Evolutionary conservation across 2,113 vertebrate species (phyloP).

Genomic region (Erpornis zantholeuca): DNA sequence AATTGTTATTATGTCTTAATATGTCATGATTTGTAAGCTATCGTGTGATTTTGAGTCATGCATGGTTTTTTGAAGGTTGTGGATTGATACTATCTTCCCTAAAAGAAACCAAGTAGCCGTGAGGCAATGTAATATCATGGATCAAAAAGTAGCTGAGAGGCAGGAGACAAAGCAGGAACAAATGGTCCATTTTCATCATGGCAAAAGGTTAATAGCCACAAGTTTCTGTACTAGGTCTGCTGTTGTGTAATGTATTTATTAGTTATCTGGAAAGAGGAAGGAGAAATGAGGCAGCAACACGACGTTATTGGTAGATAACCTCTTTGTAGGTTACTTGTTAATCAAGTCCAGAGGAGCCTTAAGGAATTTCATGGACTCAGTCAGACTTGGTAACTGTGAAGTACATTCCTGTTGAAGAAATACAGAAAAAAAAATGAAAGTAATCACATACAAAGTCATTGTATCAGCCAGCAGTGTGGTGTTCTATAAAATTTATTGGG

Average conservation of each 20-base stretch:
- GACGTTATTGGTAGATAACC: background rate
- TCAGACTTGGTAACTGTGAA: background rate
- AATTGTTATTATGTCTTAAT: background rate
- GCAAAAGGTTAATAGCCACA: conserved; percentile 53
- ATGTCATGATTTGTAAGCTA: conserved; percentile 30
- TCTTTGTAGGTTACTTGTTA: conserved; percentile 13
- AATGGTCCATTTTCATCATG: conserved; percentile 34
- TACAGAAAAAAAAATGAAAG: background rate
- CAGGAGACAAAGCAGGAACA: conserved; percentile 12
- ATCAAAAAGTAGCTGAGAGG: conserved; percentile 50
- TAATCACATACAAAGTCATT: background rate
- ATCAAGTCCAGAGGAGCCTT: conserved; percentile 2
- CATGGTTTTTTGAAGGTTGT: background rate
- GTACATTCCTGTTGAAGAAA: background rate
- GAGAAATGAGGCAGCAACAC: conserved; percentile 15
- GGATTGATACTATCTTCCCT: conserved; percentile 14
- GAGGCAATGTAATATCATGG: conserved; percentile 24
- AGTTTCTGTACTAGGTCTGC: background rate
- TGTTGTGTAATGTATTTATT: conserved; percentile 10
- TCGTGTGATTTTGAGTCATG: background rate
- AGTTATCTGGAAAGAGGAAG: conserved; percentile 17
- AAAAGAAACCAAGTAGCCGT: background rate
- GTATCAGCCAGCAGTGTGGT: background rate
- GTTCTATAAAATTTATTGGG: background rate
- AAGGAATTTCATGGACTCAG: background rate